Percentiles rank a stretch among this genome's conserved stretches.
These are phyloP conservation scores for Malthinus flaveolus DNA, from an alignment of 2,888 invertebrate genomes.

Conservation along the genomic window DNA sequence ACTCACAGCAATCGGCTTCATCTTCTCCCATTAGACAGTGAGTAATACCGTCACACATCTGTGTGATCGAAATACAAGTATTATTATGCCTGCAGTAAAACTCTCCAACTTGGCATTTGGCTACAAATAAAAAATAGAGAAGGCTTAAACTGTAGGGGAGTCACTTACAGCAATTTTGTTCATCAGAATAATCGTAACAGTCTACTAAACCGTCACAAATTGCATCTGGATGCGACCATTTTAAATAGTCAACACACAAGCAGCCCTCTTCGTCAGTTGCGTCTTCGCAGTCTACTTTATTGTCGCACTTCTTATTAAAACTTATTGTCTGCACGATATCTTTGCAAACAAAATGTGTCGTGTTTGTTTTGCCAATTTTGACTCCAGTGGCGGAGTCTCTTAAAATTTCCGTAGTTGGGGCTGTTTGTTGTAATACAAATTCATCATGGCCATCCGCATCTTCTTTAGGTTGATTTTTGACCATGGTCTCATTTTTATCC, in stretches of 20 bases:
- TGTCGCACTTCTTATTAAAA: slow-evolving; percentile 66
- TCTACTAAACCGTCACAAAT: slow-evolving; percentile 78
- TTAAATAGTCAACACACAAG: slow-evolving; percentile 71
- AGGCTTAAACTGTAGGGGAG: not conserved
- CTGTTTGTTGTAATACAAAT: no score
- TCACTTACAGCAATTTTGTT: slow-evolving; percentile 61
- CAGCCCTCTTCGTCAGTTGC: slow-evolving; percentile 78
- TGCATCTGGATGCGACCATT: slow-evolving; percentile 56
- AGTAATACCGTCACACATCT: slow-evolving; percentile 66
- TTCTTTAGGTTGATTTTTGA: not conserved
- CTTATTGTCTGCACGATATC: slow-evolving; percentile 71
- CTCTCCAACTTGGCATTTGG: slow-evolving; percentile 60
- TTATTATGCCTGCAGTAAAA: slow-evolving; percentile 68
- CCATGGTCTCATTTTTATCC: not conserved
- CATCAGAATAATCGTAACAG: slow-evolving; percentile 76
- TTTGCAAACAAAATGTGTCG: not conserved
- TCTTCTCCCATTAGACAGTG: slow-evolving; percentile 76
- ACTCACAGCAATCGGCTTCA: slow-evolving; percentile 78
- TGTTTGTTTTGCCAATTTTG: not conserved
- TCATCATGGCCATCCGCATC: not conserved
- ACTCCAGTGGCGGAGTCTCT: not conserved
- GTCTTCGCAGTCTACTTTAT: slow-evolving; percentile 77
- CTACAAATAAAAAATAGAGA: slow-evolving; percentile 49
- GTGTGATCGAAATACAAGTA: slow-evolving; percentile 62
- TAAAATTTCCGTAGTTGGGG: not conserved